Evolutionary conservation across 2,797 vertebrate genomes (phyloP).

Genomic region (Otolemur crassicaudatus): DNA sequence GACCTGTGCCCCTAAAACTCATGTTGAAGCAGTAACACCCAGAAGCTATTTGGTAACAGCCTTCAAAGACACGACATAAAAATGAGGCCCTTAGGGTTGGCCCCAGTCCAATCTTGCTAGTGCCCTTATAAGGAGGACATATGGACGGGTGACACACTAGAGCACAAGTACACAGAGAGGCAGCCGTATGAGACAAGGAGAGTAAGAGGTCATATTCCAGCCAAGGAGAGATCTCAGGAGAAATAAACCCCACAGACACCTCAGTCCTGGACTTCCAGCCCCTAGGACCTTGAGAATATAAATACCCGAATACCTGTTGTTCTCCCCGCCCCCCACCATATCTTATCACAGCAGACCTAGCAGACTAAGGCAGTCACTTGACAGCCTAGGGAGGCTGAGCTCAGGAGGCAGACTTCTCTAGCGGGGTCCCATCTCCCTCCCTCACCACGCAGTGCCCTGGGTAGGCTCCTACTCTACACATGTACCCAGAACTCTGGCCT

Average conservation of each 20-base stretch:
- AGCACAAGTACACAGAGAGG: not conserved
- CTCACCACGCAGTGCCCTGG: not conserved
- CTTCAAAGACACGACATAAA: fast-evolving
- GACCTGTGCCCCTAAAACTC: no score
- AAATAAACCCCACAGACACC: not conserved
- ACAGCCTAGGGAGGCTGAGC: not conserved
- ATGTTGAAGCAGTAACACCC: not conserved
- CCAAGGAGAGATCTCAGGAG: not conserved
- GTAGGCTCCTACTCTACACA: not conserved
- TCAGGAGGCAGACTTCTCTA: no score
- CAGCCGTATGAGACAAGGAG: not conserved
- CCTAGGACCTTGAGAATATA: not conserved
- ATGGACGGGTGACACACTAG: fast-evolving
- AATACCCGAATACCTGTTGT: no score
- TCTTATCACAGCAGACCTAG: not conserved
- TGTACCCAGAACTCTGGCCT: not conserved
- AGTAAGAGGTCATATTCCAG: not conserved
- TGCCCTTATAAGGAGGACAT: fast-evolving
- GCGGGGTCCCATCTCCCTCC: not conserved
- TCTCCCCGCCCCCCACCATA: not conserved
- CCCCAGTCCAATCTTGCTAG: fast-evolving
- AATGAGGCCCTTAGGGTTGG: fast-evolving
- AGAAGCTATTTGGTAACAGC: fast-evolving
- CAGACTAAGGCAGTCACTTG: not conserved
- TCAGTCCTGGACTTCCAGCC: not conserved